Evolutionary conservation across 1,140 invertebrate genomes (phyloP).

Genomic region (Pachyrhynchus sulphureomaculatus): DNA sequence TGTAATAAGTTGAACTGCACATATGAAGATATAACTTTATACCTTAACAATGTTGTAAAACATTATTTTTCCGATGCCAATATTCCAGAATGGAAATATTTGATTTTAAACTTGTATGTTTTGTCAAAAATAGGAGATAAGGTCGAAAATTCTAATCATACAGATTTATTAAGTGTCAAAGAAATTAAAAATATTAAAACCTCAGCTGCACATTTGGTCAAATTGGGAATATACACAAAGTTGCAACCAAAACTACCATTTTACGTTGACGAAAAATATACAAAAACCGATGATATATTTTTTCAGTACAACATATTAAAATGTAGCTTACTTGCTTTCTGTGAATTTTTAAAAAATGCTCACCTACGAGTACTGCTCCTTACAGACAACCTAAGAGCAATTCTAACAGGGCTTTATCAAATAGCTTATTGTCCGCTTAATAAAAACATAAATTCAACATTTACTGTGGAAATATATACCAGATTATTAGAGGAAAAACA

Average conservation of each 20-base stretch:
- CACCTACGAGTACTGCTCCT: constrained; percentile 51
- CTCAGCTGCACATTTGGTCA: constrained; percentile 61
- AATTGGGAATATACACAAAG: constrained; percentile 64
- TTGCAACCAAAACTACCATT: constrained; percentile 67
- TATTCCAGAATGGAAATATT: constrained; percentile 42
- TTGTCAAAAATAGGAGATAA: constrained; percentile 43
- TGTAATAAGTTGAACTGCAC: too few species aligned
- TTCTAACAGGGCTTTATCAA: constrained; percentile 70
- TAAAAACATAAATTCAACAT: constrained; percentile 55
- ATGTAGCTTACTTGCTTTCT: constrained; percentile 46
- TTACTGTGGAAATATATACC: constrained; percentile 58
- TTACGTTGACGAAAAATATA: constrained; percentile 49
- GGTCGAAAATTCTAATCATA: constrained; percentile 37
- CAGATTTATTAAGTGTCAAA: constrained; percentile 58
- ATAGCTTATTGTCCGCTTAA: constrained; percentile 65
- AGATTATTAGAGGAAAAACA: constrained; percentile 56
- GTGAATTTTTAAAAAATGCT: constrained; percentile 32
- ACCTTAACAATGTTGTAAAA: constrained; percentile 12
- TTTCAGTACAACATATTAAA: constrained; percentile 44
- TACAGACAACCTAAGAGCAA: constrained; percentile 54
- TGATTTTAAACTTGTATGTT: constrained; percentile 50
- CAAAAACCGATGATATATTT: constrained; percentile 43
- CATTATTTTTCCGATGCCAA: constrained; percentile 16
- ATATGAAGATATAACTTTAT: too few species aligned
- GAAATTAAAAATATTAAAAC: constrained; percentile 58